These are phyloP conservation scores for Philereme transversata DNA, from an alignment of 2,888 invertebrate species.

Conservation along the genomic window DNA sequence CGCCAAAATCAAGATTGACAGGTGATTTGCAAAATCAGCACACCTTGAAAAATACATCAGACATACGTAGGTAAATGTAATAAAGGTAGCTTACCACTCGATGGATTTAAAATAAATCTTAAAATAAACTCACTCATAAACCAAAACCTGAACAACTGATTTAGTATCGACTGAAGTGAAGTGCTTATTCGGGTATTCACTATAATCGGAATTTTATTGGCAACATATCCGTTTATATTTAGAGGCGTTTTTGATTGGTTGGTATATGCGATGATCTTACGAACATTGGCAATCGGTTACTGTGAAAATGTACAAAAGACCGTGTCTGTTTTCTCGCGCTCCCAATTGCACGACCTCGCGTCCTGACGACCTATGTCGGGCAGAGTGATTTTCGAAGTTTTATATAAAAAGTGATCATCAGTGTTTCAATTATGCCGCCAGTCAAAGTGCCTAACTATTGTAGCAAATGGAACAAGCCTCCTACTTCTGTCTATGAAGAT, in stretches of 20 bases:
- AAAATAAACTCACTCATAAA: conserved; percentile 21
- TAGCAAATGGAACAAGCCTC: conserved; percentile 82
- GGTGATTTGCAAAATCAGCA: conserved; percentile 31
- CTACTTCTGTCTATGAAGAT: conserved; percentile 89
- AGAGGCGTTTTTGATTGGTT: conserved; percentile 70
- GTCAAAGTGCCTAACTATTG: conserved; percentile 68
- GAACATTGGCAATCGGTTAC: conserved; percentile 68
- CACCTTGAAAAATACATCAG: conserved; percentile 27
- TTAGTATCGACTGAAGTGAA: conserved; percentile 30
- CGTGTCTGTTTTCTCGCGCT: conserved; percentile 55
- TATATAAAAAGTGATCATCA: conserved; percentile 26
- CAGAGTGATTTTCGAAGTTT: conserved; percentile 29
- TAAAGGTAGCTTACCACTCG: background rate
- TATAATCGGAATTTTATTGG: conserved; percentile 60
- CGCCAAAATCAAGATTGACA: conserved; percentile 56
- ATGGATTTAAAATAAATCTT: conserved; percentile 4
- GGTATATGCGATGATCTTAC: conserved; percentile 60
- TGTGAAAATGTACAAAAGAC: conserved; percentile 74
- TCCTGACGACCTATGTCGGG: conserved; percentile 51
- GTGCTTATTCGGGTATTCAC: conserved; percentile 31
- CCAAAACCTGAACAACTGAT: conserved; percentile 20
- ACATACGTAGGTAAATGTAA: background rate
- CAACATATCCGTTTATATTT: conserved; percentile 72
- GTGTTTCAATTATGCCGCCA: conserved; percentile 63
- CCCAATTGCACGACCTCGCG: conserved; percentile 66